phyloP scores from a whole-genome alignment of 2,888 invertebrate species.

The Dione vanillae region DNA sequence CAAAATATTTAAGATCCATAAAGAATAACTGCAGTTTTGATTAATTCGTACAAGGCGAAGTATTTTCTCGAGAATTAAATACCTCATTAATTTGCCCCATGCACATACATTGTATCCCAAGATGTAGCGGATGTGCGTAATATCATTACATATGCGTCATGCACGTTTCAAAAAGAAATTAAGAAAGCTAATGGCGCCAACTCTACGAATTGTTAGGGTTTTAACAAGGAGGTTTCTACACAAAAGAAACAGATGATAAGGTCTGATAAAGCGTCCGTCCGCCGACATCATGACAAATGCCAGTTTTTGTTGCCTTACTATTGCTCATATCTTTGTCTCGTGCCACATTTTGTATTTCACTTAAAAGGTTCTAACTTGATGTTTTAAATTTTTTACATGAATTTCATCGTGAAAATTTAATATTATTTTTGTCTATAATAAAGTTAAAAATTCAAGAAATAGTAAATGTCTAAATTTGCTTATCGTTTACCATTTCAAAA shows the following conservation, averaged over 20 bases:
- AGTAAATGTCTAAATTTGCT: too few relatives aligned
- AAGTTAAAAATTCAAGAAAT: too few relatives aligned
- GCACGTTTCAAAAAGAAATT: conserved; percentile 28
- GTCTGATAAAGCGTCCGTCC: conserved; percentile 46
- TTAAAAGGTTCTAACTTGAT: conserved; percentile 25
- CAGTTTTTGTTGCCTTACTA: conserved; percentile 46
- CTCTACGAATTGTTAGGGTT: conserved; percentile 36
- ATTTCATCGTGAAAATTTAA: not conserved
- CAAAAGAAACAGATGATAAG: conserved; percentile 51
- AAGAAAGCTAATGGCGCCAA: conserved; percentile 46
- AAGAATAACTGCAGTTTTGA: conserved; percentile 16
- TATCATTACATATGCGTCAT: conserved; percentile 47
- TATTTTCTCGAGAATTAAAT: conserved; percentile 53
- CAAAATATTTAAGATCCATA: not conserved
- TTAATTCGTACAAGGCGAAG: conserved; percentile 32
- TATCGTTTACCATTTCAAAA: too few relatives aligned
- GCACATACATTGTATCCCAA: conserved; percentile 63
- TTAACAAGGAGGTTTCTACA: conserved; percentile 48
- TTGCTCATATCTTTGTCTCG: conserved; percentile 46
- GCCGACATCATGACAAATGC: conserved; percentile 49
- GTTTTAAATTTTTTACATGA: conserved; percentile 33
- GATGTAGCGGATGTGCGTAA: conserved; percentile 75
- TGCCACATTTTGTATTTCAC: conserved; percentile 44
- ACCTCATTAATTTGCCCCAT: conserved; percentile 72
- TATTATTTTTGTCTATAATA: not conserved